phyloP scores from a whole-genome alignment of 2,113 vertebrate genomes.

The Drymodes brunneopygia region DNA sequence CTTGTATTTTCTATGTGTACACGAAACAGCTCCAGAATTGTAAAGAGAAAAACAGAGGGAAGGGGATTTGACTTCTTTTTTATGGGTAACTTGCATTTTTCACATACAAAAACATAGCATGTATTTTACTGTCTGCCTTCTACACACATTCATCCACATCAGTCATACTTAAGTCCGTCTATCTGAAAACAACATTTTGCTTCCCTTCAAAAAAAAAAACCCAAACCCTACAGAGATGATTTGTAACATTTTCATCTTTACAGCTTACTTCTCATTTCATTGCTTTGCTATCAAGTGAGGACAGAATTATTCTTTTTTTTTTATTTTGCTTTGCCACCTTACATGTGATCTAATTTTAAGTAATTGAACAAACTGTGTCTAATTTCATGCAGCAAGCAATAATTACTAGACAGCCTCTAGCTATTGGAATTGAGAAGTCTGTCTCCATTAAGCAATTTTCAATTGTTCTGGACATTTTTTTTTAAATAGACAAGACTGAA shows the following conservation, averaged over 20 bases:
- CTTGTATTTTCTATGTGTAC: not conserved
- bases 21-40: not conserved
- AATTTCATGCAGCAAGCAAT: conserved; percentile 82
- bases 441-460: conserved; percentile 77
- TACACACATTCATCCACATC: not conserved
- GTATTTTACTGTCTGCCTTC: not conserved
- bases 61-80: not conserved
- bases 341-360: conserved; percentile 83
- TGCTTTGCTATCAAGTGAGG: conserved; percentile 58
- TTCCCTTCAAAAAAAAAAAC: not conserved
- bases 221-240: not conserved
- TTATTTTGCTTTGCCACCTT: conserved; percentile 73
- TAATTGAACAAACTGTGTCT: conserved; percentile 85
- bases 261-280: conserved; percentile 46
- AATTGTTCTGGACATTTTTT: conserved; percentile 71
- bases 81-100: not conserved
- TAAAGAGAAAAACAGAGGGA: not conserved
- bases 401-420: conserved; percentile 80
- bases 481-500: conserved; percentile 59
- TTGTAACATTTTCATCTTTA: conserved; percentile 35
- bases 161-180: not conserved
- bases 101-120: not conserved
- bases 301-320: conserved; percentile 56
- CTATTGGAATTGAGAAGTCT: conserved; percentile 72
- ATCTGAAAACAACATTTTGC: not conserved